Evolutionary conservation across 2,888 invertebrate genomes (phyloP), one percentile per base, ranked within the genome.

Genomic region (Parnassius mnemosyne): DNA sequence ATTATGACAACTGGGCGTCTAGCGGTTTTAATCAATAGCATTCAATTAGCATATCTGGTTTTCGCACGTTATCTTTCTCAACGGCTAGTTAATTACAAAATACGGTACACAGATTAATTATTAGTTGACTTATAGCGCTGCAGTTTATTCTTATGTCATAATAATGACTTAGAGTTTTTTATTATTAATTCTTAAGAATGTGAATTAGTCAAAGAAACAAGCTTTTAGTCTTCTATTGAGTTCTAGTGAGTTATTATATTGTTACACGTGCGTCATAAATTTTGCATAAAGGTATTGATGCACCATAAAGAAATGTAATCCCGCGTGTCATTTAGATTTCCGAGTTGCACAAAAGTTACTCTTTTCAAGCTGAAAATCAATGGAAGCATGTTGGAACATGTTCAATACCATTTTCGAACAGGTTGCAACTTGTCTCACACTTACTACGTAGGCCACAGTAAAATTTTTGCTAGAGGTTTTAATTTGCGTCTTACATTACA

Each of bases 11-110:
- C 79, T 78, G 80, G 76, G 71, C 75, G 78, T 66, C 82, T 89
- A 89, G 89, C 89, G 89, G 90, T 84, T 86, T 84, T 87, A 87
- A 85, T 85, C 81, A 84, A 85, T 83, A 80, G 78, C 72, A 66
- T 65, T 68, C 71, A 68, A 85, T 89, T 89, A 80, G 77, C 87
- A 88, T 88, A 85, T 81, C 87, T 68, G 80, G 85, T 85, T 85
- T 71, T 71, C 71, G 65, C 66, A 61, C 63, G 65, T 58, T 58
- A 68, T 69, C 65, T 65, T 61, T 54, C 66, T 63, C 66, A 62
- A 64, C 65, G 57, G 64, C 65, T 66, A 52, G 58, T 55, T 60
- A 64, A 60, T 64, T 64, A 53, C 60, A 53, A 64, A 64, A 64
- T 57, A 62, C 53, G 53, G 57, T n/a, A 53, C 25, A 53, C 61